A percentile compares a stretch with the other conserved stretches of the same genome.
phyloP scores from a whole-genome alignment of 64 coral and sea anemone genomes.

The Dendronephthya gigantea region DNA sequence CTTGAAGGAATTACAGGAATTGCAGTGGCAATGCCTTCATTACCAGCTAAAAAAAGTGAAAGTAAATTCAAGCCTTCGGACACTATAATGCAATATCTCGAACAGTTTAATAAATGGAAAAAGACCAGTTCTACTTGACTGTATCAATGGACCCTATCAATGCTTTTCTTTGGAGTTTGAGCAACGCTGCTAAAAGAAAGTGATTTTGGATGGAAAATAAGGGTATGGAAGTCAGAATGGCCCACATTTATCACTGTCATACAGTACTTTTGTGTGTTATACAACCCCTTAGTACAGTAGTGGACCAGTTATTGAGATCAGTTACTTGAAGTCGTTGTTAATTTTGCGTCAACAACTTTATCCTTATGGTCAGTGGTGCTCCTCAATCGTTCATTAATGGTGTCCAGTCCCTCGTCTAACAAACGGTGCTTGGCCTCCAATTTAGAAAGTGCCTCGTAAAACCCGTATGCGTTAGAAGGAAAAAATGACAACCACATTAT shows the following conservation, averaged over 20 bases:
- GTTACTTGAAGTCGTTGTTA: not conserved
- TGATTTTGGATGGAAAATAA: too few relatives aligned
- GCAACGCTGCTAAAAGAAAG: too few relatives aligned
- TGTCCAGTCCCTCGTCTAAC: not conserved
- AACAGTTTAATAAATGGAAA: conserved; percentile 52
- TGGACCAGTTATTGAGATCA: not conserved
- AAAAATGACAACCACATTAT: not conserved
- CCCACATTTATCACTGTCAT: too few relatives aligned
- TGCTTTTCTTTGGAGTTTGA: too few relatives aligned
- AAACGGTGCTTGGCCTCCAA: too few relatives aligned
- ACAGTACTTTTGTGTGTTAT: too few relatives aligned
- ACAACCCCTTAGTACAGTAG: too few relatives aligned
- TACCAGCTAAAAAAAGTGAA: conserved; percentile 67
- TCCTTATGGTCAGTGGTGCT: not conserved
- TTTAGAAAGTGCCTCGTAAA: too few relatives aligned
- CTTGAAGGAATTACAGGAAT: conserved; percentile 57
- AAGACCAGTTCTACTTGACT: not conserved
- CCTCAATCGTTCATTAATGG: not conserved
- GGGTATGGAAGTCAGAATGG: too few relatives aligned
- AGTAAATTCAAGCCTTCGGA: conserved; percentile 63
- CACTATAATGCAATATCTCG: conserved; percentile 69
- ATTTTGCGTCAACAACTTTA: too few relatives aligned
- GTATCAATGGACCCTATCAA: too few relatives aligned
- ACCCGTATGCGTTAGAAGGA: not conserved
- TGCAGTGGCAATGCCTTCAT: conserved; percentile 40